Conservation (phyloP, 2,797 vertebrate species). For the Microctenopoma stevenorrisi region DNA sequence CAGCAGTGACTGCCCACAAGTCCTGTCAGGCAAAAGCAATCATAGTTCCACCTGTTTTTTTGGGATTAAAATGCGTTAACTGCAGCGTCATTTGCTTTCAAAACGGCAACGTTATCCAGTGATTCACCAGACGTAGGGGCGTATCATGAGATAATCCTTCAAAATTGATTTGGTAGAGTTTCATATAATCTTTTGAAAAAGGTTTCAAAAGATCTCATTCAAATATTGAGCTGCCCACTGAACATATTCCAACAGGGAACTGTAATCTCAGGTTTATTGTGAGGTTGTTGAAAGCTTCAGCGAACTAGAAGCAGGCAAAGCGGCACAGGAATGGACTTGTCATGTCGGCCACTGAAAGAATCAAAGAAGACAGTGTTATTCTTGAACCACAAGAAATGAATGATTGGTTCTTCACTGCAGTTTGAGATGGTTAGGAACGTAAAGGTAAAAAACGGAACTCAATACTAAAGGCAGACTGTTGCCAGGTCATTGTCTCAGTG, state of each 20-base stretch:
- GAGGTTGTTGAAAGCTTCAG: conserved; percentile 34
- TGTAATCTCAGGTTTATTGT: conserved; percentile 38
- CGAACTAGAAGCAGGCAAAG: conserved; percentile 7
- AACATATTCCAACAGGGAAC: conserved; percentile 47
- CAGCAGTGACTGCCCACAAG: conserved; percentile 57
- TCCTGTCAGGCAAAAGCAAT: conserved; percentile 62
- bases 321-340: conserved; percentile 13
- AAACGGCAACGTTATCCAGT: conserved; percentile 16
- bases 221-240: conserved; percentile 24
- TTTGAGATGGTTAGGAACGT: neutral
- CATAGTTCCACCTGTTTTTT: conserved; percentile 60
- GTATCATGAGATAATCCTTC: conserved; percentile 51
- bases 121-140: conserved; percentile 4
- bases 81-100: conserved; percentile 35
- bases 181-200: conserved; percentile 45
- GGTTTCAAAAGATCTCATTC: conserved; percentile 42
- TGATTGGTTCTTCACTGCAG: neutral
- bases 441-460: neutral
- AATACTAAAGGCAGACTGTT: neutral
- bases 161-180: conserved; percentile 31
- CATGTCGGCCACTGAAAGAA: conserved; percentile 56
- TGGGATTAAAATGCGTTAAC: conserved; percentile 25
- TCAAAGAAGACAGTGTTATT: conserved; percentile 53
- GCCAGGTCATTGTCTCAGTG: conserved; percentile 12
- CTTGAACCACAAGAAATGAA: neutral